A percentile compares a stretch with the other conserved stretches of the same genome.
phyloP scores from a whole-genome alignment of 2,888 invertebrate genomes.

The Bombylius major region DNA sequence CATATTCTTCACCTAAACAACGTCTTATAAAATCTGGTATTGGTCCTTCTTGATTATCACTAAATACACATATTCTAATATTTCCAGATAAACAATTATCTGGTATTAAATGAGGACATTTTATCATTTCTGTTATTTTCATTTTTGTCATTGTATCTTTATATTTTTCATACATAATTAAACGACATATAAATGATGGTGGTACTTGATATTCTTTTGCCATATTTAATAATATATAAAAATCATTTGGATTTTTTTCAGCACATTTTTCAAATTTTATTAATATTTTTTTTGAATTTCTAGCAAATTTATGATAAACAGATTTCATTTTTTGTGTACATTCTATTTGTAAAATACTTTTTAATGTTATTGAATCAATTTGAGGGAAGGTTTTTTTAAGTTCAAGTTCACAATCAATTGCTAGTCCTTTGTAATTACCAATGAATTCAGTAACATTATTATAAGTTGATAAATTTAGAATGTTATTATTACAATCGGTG shows the following conservation, averaged over 20 bases:
- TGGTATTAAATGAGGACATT: conserved; percentile 27
- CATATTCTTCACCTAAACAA: conserved; percentile 75
- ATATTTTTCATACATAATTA: conserved; percentile 28
- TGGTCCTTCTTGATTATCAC: conserved; percentile 77
- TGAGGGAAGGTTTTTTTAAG: conserved; percentile 44
- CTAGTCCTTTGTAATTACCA: conserved; percentile 41
- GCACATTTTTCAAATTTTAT: neutral
- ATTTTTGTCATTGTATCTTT: conserved; percentile 19
- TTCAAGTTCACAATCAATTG: conserved; percentile 47
- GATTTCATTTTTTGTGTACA: conserved; percentile 51
- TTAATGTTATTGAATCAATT: conserved; percentile 46
- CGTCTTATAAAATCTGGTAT: conserved; percentile 65
- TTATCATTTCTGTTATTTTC: conserved; percentile 25
- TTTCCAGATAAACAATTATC: conserved; percentile 27
- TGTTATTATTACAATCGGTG: neutral
- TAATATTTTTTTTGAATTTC: neutral
- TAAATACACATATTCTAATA: conserved; percentile 51
- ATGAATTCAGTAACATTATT: conserved; percentile 37
- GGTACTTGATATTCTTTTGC: conserved; percentile 22
- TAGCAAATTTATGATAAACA: conserved; percentile 42
- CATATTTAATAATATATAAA: conserved; percentile 22
- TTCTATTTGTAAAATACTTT: conserved; percentile 56
- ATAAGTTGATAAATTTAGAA: conserved; percentile 21
- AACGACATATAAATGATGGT: conserved; percentile 27
- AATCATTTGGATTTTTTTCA: neutral